These are phyloP conservation scores for Bombyx huttoni DNA, from an alignment of 2,888 invertebrate species.

Conservation along the genomic window DNA sequence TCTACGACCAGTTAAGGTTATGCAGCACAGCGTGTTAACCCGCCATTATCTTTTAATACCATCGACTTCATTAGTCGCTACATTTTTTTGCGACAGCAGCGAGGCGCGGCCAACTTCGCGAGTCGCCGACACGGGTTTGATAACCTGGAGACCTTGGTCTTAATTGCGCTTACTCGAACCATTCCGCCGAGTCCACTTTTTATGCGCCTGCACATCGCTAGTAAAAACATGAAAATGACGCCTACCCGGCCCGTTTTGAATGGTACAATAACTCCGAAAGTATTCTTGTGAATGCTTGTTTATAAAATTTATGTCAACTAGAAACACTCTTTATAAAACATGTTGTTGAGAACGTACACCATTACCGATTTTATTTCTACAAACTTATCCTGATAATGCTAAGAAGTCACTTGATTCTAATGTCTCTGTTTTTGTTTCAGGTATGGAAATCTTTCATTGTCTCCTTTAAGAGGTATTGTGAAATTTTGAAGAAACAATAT, in stretches of 20 bases:
- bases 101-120: constrained; percentile 53
- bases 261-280: constrained; percentile 39
- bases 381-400: neutral
- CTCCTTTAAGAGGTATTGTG: neutral
- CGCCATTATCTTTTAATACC: constrained; percentile 68
- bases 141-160: constrained; percentile 73
- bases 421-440: constrained; percentile 23
- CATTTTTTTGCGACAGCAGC: constrained; percentile 60
- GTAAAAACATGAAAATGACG: constrained; percentile 58
- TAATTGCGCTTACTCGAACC: constrained; percentile 69
- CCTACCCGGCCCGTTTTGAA: constrained; percentile 47
- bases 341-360: neutral
- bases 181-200: constrained; percentile 67
- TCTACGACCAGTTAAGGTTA: constrained; percentile 16
- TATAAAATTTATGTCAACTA: no score
- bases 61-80: constrained; percentile 65
- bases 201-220: constrained; percentile 70
- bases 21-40: constrained; percentile 50
- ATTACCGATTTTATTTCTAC: neutral
- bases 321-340: neutral
- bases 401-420: neutral
- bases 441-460: constrained; percentile 20
- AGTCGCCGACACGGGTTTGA: constrained; percentile 66
- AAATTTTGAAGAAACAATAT: neutral
- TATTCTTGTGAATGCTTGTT: constrained; percentile 11